Evolutionary conservation across 2,797 vertebrate species (phyloP).

Genomic region (Oceanodroma leucorhoa): DNA sequence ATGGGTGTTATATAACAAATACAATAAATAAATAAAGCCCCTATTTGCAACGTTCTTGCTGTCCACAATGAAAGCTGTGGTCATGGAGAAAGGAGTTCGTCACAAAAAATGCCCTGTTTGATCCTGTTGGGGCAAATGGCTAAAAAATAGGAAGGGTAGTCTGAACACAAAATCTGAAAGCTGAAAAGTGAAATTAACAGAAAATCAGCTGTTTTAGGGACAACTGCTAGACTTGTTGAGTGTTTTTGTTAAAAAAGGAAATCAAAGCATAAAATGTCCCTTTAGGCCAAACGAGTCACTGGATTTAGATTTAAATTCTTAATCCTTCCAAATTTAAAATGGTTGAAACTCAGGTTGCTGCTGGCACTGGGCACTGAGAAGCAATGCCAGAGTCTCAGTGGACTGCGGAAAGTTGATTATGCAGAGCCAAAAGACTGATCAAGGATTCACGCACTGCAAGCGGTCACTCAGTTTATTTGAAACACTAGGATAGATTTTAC

Average conservation of each 20-base stretch:
- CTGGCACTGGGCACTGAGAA: conserved; percentile 19
- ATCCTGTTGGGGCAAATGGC: conserved; percentile 49
- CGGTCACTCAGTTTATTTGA: conserved; percentile 43
- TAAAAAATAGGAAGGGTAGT: background rate
- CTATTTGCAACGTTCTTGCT: conserved; percentile 44
- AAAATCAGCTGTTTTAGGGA: background rate
- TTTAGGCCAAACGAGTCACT: background rate
- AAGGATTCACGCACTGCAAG: conserved; percentile 45
- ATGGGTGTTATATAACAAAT: conserved; percentile 67
- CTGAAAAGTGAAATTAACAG: background rate
- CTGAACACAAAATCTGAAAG: background rate
- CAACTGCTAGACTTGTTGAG: background rate
- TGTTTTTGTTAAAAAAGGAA: background rate
- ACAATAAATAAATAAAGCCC: conserved; percentile 65
- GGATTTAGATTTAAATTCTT: background rate
- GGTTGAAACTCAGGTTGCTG: conserved; percentile 41
- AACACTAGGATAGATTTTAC: conserved; percentile 36
- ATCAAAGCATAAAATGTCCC: background rate
- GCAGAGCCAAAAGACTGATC: conserved; percentile 46
- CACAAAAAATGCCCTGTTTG: conserved; percentile 64
- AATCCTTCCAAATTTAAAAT: conserved; percentile 4
- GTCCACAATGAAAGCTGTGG: conserved; percentile 57
- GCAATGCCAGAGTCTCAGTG: conserved; percentile 28
- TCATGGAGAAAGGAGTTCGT: conserved; percentile 59
- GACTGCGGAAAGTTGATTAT: conserved; percentile 45